phyloP scores from a whole-genome alignment of 2,888 invertebrate species.

The Plusia festucae region DNA sequence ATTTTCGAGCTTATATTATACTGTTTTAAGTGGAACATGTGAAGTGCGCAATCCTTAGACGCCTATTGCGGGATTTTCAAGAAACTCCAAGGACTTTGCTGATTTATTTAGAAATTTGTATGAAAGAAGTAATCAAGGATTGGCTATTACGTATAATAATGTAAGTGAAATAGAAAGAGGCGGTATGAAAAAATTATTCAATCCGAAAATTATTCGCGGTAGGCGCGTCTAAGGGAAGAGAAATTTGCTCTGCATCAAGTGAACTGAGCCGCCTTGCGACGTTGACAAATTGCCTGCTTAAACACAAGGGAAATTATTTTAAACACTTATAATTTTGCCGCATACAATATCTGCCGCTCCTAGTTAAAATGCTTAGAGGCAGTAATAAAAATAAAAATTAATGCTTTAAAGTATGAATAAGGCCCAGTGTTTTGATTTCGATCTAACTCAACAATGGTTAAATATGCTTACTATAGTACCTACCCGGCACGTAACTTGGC shows the following conservation, averaged over 20 bases:
- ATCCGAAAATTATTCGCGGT: conserved; percentile 37
- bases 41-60: conserved; percentile 14
- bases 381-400: conserved; percentile 14
- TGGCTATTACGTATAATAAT: conserved; percentile 50
- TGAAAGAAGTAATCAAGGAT: conserved; percentile 45
- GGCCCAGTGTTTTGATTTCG: too few species aligned
- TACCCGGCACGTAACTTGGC: too few species aligned
- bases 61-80: conserved; percentile 18
- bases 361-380: conserved; percentile 17
- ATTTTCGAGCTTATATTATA: conserved; percentile 14
- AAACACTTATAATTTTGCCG: conserved; percentile 62
- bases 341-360: conserved; percentile 33
- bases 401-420: too few species aligned
- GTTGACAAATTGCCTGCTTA: conserved; percentile 72
- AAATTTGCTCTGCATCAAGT: conserved; percentile 40
- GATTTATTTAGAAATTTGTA: conserved; percentile 43
- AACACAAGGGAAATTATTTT: conserved; percentile 74
- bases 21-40: conserved; percentile 19
- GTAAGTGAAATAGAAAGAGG: conserved; percentile 43
- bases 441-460: too few species aligned
- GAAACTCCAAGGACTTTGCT: conserved; percentile 17
- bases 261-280: conserved; percentile 57
- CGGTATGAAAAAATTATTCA: conserved; percentile 46
- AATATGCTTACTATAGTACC: too few species aligned
- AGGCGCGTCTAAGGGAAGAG: conserved; percentile 22